These are phyloP conservation scores for Caenorhabditis elegans DNA, from an alignment of 1,140 invertebrate species.

Conservation along the genomic window WBcel235 BX284602.5:12202001-12202500, in stretches of 20 bases:
- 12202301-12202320: slow-evolving; percentile 88
- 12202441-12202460: too few species aligned
- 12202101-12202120: slow-evolving; percentile 94
- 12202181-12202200: slow-evolving; percentile 89
- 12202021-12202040: too few species aligned
- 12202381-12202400: background rate
- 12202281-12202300: slow-evolving; percentile 94
- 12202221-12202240: slow-evolving; percentile 85
- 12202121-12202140: slow-evolving; percentile 93
- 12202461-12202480: too few species aligned
- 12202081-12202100: slow-evolving; percentile 97
- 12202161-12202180: slow-evolving; percentile 86
- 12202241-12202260: slow-evolving; percentile 92
- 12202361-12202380: slow-evolving; percentile 61
- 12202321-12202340: slow-evolving; percentile 83
- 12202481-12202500: too few species aligned
- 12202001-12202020: background rate
- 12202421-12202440: too few species aligned
- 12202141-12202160: slow-evolving; percentile 86
- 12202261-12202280: slow-evolving; percentile 93
- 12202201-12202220: slow-evolving; percentile 88
- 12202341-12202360: slow-evolving; percentile 86
- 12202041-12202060: slow-evolving; percentile 81
- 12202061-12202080: slow-evolving; percentile 97
- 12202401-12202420: too few species aligned